Conservation (phyloP, 1,140 invertebrate species). For the Pseudoatta argentina region DNA sequence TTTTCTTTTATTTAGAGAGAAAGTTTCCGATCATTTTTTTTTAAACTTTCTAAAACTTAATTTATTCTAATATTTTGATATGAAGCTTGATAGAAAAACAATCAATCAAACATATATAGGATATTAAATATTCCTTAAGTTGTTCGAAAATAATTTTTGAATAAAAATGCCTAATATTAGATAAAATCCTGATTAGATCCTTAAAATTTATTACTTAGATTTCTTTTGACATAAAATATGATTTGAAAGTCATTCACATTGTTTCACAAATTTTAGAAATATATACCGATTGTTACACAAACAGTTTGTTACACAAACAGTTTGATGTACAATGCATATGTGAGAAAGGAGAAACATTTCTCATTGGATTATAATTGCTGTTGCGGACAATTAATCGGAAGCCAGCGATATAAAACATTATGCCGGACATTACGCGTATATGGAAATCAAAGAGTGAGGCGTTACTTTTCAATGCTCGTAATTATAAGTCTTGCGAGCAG, state of each 20-base stretch:
- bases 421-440: constrained; percentile 53
- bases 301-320: background rate
- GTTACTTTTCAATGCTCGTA: constrained; percentile 69
- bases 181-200: background rate
- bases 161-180: background rate
- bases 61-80: background rate
- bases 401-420: constrained; percentile 42
- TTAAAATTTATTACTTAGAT: background rate
- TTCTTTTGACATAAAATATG: background rate
- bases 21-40: background rate
- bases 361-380: constrained; percentile 5
- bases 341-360: background rate
- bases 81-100: background rate
- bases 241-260: background rate
- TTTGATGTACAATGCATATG: background rate
- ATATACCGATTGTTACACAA: background rate
- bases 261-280: background rate
- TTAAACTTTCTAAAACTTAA: background rate
- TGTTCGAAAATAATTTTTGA: background rate
- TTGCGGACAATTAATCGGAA: constrained; percentile 58
- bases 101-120: background rate
- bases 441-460: constrained; percentile 48
- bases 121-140: background rate
- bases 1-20: background rate
- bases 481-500: constrained; percentile 48